Evolutionary conservation across 2,113 vertebrate species (phyloP), one percentile per base, ranked within the genome.

Genomic region (Numenius arquata): DNA sequence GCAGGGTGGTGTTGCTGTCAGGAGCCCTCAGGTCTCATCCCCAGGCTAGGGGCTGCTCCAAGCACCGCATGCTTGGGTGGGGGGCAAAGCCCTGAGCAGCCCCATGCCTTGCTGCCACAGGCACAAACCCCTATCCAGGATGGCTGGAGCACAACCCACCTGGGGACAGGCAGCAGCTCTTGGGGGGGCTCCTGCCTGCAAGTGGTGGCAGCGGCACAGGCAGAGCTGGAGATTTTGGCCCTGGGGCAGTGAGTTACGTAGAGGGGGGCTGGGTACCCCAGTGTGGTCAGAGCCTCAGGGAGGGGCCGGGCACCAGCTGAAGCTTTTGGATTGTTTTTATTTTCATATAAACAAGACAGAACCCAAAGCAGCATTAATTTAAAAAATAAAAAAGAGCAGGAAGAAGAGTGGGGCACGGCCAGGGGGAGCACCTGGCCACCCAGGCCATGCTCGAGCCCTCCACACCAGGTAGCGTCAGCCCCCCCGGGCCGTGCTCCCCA

Each of bases 311-410:
- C 12, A 4, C 18, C 0, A 1, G 52, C 59, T 67, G 91, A 95
- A 56, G 76, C 93, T 90, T 96, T 87, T 30, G 36, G 92, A 92
- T 89, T 92, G 94, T 89, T 97, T 98, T 98, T 96, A 97, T 98
- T 97, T 97, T 95, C 97, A 96, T 98, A 97, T 96, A 98, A 97
- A 98, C 94, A 94, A 97, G 97, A 97, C 78, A 88, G 95, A 97
- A 96, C 95, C 97, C 97, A 92, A 98, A 98, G 98, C 98, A 98
- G 97, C 97, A 96, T 98, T 97, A 98, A 98, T 95, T 98, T 97
- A 97, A 93, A 94, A 93, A 95, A 91, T 81, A 85, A 93, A 95
- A 92, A 82, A 52, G 47, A 67, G 53, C 81, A 29, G 25, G 65
- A 58, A 73, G 63, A 87, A 79, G 75, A 95, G 65, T 55, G 25